Evolutionary conservation across 1,140 invertebrate species (phyloP).

Genomic region (Dendroctonus ponderosae): DNA sequence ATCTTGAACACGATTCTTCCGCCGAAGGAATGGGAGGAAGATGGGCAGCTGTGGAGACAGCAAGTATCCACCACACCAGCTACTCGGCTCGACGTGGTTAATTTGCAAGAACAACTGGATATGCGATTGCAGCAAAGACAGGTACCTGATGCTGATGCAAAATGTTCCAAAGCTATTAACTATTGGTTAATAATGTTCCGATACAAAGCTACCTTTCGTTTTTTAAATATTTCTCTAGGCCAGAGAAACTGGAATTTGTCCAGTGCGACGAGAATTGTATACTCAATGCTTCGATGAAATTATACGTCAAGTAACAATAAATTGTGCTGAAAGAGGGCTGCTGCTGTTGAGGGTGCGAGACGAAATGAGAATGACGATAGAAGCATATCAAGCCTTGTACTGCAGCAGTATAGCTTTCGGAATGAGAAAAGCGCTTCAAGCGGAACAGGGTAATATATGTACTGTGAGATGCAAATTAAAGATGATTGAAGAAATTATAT

Average conservation of each 20-base stretch:
- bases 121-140: slow-evolving; percentile 86
- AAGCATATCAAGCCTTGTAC: slow-evolving; percentile 91
- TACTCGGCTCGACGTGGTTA: slow-evolving; percentile 90
- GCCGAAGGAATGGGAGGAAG: slow-evolving; percentile 92
- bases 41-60: slow-evolving; percentile 82
- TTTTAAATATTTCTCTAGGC: slow-evolving; percentile 54
- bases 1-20: slow-evolving; percentile 95
- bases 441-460: slow-evolving; percentile 57
- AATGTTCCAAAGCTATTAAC: no score
- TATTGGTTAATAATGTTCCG: no score
- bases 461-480: no score
- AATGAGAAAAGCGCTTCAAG: slow-evolving; percentile 94
- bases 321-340: slow-evolving; percentile 95
- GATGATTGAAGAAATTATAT: no score
- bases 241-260: slow-evolving; percentile 95
- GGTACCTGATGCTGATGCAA: slow-evolving; percentile 26
- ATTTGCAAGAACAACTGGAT: slow-evolving; percentile 93
- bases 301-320: slow-evolving; percentile 93
- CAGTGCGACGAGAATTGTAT: slow-evolving; percentile 89
- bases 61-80: slow-evolving; percentile 93
- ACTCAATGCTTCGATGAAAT: slow-evolving; percentile 96
- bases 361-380: slow-evolving; percentile 94
- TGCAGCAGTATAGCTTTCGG: slow-evolving; percentile 98
- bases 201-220: no score
- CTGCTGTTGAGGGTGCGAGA: slow-evolving; percentile 88